Evolutionary conservation across 2,113 vertebrate species (phyloP), one percentile per base, ranked within the genome.

Genomic region (Camelus dromedarius): DNA sequence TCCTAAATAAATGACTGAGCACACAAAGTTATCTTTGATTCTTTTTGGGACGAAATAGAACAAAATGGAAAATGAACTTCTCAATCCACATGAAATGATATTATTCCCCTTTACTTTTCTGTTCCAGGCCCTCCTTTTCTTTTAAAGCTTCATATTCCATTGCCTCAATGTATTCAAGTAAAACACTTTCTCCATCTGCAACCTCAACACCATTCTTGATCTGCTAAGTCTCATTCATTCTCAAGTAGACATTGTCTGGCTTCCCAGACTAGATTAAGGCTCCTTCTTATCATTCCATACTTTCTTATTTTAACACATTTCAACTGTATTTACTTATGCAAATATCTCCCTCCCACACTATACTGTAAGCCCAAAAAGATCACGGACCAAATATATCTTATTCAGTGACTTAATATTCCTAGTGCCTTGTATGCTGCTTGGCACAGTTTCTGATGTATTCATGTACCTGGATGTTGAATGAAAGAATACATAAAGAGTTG

Each of bases 401-500:
- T 35, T 88, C 38, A 38, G 35, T 38, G 38, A 42, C 58, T 75
- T 75, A 22, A 9, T 48, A 50, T 38, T 20, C 19, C 15, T 30
- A 52, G 12, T 77, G 24, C 28, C 42, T 84, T 18, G 0, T 52
- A 67, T 0, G 4, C 28, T 60, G 12, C 5, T 77, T 83, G 50
- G 58, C 58, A 89, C 16, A 72, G 48, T 82, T 88, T 95, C 77
- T 89, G 90, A 69, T 82, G 26, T 50, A 67, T 35, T 20, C 58
- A 56, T 87, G 30, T 56, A 19, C 35, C 62, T 64, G 77, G 5
- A 20, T 73, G 14, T 80, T 90, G 26, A 58, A 73, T 26, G 32
- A 82, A 72, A 69, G 35, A 85, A 54, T 79, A 72, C 52, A 60
- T 52, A 60, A 66, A 35, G 77, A 79, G 30, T 73, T 13, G 42